phyloP scores from a whole-genome alignment of 2,113 vertebrate genomes.

The Coreoperca whiteheadi region DNA sequence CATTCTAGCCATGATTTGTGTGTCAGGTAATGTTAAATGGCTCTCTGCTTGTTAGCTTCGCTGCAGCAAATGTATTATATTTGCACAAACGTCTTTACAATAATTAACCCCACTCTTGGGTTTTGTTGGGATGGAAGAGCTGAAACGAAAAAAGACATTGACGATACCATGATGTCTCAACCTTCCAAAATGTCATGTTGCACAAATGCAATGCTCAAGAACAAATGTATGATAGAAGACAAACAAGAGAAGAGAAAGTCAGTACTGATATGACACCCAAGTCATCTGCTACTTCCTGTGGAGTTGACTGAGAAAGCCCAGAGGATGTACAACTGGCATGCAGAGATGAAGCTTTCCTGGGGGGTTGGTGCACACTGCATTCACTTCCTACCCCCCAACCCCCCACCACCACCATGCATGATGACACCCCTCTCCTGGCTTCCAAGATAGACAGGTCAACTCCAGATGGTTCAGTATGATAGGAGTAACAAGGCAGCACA shows the following conservation, averaged over 20 bases:
- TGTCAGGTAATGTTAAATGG: no score
- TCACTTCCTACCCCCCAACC: slow-evolving; percentile 84
- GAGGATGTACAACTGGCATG: slow-evolving; percentile 78
- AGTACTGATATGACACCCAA: slow-evolving; percentile 35
- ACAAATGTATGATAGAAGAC: slow-evolving; percentile 1
- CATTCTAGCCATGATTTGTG: no score
- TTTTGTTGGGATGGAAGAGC: not conserved
- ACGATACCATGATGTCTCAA: not conserved
- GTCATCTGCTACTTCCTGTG: slow-evolving; percentile 77
- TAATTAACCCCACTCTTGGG: not conserved
- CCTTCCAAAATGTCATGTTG: not conserved
- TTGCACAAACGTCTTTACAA: not conserved
- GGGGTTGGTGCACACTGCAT: slow-evolving; percentile 54
- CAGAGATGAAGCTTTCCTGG: slow-evolving; percentile 71
- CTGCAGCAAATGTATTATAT: no score
- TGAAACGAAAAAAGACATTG: not conserved
- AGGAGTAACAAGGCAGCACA: slow-evolving; percentile 76
- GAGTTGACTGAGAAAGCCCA: slow-evolving; percentile 55
- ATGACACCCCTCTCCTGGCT: slow-evolving; percentile 62
- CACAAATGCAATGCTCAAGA: slow-evolving; percentile 8
- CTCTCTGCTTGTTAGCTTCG: no score
- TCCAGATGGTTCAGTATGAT: slow-evolving; percentile 92
- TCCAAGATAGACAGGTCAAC: slow-evolving; percentile 79
- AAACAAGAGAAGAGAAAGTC: slow-evolving; percentile 37
- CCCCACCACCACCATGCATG: slow-evolving; percentile 23